A percentile compares a stretch with the other conserved stretches of the same genome.
Conservation (phyloP, 2,888 invertebrate species). For the Pycnomerus fuliginosus region DNA sequence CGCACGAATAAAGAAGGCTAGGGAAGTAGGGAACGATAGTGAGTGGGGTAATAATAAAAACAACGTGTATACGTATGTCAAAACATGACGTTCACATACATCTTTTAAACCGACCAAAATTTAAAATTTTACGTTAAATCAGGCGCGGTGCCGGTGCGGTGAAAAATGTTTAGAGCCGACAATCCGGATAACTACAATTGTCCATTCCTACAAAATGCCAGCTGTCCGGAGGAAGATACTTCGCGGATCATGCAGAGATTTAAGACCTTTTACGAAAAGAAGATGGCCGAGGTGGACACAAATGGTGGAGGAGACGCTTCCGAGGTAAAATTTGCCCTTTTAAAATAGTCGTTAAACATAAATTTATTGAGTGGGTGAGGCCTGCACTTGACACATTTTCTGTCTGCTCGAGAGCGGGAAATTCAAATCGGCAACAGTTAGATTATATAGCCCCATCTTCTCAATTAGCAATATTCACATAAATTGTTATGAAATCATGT, state of each 20-base stretch:
- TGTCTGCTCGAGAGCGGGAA: no score
- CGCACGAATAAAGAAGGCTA: conserved; percentile 10
- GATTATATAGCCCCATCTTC: no score
- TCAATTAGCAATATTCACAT: neutral
- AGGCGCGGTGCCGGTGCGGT: neutral
- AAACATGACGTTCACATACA: conserved; percentile 28
- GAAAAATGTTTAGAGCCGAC: conserved; percentile 8
- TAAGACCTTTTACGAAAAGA: conserved; percentile 62
- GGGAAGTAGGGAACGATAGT: conserved; percentile 15
- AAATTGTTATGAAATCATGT: neutral
- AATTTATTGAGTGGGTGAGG: no score
- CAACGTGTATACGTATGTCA: conserved; percentile 25
- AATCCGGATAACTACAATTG: neutral
- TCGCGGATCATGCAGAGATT: conserved; percentile 61
- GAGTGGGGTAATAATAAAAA: no score
- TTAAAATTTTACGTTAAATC: conserved; percentile 30
- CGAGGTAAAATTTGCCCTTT: conserved; percentile 31
- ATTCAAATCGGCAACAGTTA: no score
- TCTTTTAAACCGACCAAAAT: conserved; percentile 21
- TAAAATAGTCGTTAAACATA: conserved; percentile 8
- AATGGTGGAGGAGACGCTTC: conserved; percentile 52
- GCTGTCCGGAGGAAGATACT: conserved; percentile 45
- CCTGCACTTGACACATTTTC: no score
- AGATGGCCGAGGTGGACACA: conserved; percentile 60
- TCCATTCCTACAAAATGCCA: conserved; percentile 34